Conservation (phyloP, 2,113 vertebrate species). For the Mus pahari region DNA sequence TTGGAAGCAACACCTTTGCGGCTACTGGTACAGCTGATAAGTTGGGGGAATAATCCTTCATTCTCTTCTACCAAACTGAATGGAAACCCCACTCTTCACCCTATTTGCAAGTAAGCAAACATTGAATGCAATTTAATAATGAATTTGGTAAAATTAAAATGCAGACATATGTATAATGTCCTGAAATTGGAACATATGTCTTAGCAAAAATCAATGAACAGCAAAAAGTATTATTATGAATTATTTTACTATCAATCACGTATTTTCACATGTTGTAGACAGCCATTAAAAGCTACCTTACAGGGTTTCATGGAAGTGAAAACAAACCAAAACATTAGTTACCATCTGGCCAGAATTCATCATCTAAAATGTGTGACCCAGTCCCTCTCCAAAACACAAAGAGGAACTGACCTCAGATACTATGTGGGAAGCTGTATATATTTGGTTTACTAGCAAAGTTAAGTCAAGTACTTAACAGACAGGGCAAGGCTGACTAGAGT, state of each 20-base stretch:
- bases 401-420: background rate
- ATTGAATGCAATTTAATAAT: background rate
- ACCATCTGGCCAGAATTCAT: conserved; percentile 4
- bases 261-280: background rate
- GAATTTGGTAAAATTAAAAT: conserved; percentile 40
- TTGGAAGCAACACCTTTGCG: background rate
- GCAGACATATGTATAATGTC: background rate
- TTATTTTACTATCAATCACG: background rate
- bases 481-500: background rate
- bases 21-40: rapidly evolving
- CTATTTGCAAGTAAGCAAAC: background rate
- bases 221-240: background rate
- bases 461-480: background rate
- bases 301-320: background rate
- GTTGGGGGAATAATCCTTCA: background rate
- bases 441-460: conserved; percentile 8
- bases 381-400: background rate
- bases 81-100: background rate
- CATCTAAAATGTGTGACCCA: background rate
- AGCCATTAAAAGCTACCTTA: background rate
- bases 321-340: background rate
- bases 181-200: background rate
- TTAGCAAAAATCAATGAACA: background rate
- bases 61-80: background rate
- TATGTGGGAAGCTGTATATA: background rate